Conservation (phyloP, 2,113 vertebrate genomes). For the Nesogale talazaci region DNA sequence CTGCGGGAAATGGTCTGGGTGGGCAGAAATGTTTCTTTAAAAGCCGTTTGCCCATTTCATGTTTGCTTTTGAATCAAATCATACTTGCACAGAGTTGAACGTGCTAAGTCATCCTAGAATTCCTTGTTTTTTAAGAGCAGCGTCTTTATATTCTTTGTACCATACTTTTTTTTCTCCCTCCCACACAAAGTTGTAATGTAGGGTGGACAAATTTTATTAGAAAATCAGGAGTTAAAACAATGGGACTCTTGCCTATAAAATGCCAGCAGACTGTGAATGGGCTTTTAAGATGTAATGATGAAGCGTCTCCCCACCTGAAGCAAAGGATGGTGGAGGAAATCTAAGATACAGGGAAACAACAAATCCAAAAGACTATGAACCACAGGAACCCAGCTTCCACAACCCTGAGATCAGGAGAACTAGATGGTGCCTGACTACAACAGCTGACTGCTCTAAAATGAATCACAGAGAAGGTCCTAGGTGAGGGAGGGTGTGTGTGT, state of each 20-base stretch:
- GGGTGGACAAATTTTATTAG: neutral
- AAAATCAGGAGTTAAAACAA: neutral
- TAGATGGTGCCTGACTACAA: too few species aligned
- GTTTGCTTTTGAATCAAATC: neutral
- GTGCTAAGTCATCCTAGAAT: neutral
- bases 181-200: neutral
- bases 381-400: too few species aligned
- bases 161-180: neutral
- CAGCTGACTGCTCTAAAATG: too few species aligned
- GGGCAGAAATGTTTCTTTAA: neutral
- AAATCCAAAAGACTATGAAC: too few species aligned
- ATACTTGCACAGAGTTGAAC: neutral
- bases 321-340: too few species aligned
- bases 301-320: too few species aligned
- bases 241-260: neutral
- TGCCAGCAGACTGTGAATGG: neutral
- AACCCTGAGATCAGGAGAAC: too few species aligned
- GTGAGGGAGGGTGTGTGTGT: too few species aligned
- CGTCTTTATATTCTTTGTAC: neutral
- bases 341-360: too few species aligned
- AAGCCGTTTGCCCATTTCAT: neutral
- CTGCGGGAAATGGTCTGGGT: neutral
- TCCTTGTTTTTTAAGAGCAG: neutral
- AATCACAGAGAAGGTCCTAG: too few species aligned
- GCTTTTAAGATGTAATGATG: neutral